Percentiles rank a stretch among this genome's conserved stretches.
These are phyloP conservation scores for Brachypodius melanocephalos DNA, from an alignment of 2,113 vertebrate species.

Conservation along the genomic window DNA sequence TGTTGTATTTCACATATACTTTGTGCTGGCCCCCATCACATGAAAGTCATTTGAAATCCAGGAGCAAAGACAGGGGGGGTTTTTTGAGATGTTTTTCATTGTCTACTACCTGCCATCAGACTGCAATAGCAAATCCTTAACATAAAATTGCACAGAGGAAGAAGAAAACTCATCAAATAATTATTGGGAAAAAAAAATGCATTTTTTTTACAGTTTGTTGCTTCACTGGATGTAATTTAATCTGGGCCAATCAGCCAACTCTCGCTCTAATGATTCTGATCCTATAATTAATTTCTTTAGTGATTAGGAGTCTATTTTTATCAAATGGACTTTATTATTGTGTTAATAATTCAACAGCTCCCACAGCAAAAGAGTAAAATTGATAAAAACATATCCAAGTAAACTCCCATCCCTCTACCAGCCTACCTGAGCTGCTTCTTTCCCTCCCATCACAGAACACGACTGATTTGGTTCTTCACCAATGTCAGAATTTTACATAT, in stretches of 20 bases:
- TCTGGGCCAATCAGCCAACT: background rate
- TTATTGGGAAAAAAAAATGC: background rate
- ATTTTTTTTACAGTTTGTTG: background rate
- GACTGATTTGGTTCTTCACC: background rate
- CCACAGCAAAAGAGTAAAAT: background rate
- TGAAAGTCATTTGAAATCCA: background rate
- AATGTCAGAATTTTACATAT: background rate
- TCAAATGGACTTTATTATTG: conserved; percentile 1
- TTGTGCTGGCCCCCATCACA: background rate
- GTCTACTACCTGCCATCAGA: background rate
- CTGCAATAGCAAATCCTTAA: background rate
- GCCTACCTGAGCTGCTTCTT: background rate
- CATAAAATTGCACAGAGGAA: background rate
- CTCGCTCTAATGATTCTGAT: background rate
- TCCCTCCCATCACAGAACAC: background rate
- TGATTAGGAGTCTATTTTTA: background rate
- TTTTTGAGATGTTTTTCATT: background rate
- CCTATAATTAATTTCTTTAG: background rate
- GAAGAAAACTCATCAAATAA: background rate
- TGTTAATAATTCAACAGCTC: conserved; percentile 3
- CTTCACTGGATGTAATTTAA: background rate
- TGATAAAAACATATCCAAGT: background rate
- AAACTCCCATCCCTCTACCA: background rate
- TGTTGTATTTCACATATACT: background rate
- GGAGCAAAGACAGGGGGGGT: background rate